Conservation (phyloP, 2,797 vertebrate species). For the Cottoperca gobio region DNA sequence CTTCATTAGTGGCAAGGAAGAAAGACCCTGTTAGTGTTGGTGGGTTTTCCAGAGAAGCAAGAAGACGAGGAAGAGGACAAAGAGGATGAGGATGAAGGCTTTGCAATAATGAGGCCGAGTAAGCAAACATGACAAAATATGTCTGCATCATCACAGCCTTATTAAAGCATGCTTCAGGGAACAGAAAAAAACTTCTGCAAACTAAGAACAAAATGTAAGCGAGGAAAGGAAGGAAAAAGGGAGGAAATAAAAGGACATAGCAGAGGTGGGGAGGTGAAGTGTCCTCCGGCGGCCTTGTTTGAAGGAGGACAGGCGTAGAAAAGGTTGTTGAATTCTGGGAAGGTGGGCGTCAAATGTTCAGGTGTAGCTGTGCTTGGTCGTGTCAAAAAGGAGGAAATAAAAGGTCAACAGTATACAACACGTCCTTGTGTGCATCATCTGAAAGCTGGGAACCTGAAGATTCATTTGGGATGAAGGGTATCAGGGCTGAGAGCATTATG, state of each 20-base stretch:
- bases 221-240: background rate
- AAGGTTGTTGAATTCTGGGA: constrained; percentile 16
- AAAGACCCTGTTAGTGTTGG: constrained; percentile 10
- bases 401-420: too few species aligned
- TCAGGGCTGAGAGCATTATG: too few species aligned
- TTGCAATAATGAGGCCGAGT: constrained; percentile 49
- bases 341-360: constrained; percentile 12
- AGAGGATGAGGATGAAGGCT: constrained; percentile 35
- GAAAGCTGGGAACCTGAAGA: too few species aligned
- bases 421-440: too few species aligned
- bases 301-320: constrained; percentile 24
- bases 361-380: background rate
- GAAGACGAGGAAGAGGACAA: background rate
- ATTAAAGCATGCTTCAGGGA: constrained; percentile 50
- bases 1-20: constrained; percentile 25
- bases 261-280: background rate
- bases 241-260: background rate
- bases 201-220: background rate
- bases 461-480: too few species aligned
- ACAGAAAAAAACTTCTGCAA: background rate
- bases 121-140: constrained; percentile 48
- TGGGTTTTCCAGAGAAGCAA: background rate
- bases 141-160: constrained; percentile 46
- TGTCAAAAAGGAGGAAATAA: too few species aligned
- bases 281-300: constrained; percentile 12